Evolutionary conservation across 2,888 invertebrate genomes (phyloP), one percentile per base, ranked within the genome.

Genomic region (Dryobota labecula): DNA sequence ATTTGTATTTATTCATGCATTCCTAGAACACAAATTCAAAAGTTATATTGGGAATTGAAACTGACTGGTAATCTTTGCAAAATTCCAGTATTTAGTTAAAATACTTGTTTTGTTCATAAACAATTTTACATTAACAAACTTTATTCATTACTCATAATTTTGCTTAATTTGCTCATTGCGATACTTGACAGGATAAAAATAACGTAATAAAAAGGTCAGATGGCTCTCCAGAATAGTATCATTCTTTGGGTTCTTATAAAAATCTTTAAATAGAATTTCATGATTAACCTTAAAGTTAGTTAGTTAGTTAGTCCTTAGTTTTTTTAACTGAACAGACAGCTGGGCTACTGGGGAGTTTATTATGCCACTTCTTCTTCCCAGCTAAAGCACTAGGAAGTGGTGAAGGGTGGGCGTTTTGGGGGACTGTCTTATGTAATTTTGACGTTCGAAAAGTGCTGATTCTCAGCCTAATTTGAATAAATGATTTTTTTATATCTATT

Each of bases 11-110:
- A 43, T 36, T 70, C 6, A 45, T 30, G n/a, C 2, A 51, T 43
- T 51, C 43, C n/a, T 61, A 36, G n/a, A 73, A 73, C 6, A n/a
- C 27, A 41, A 30, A 71, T 43, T 43, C 41, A 43, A 33, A 20
- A 38, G 7, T 33, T 30, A 27, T n/a, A n/a, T 15, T 33, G 13
- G 13, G 24, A 43, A 36, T 27, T 8, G 24, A 33, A n/a, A 9
- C 30, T 45, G 7, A 38, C 4, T 27, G 30, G n/a, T 43, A 7
- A 71, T 20, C 5, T 47, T 51, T 1, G 5, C 15, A 18, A 62
- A 0, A n/a, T 24, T 5, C 11, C 36, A 27, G 11, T 27, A 27
- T 13, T 8, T 38, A 8, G 8, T 8, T 9, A 47, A 47, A 36
- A 36, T 38, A 38, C 9, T 45, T 38, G 11, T 11, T 20, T 15